These are phyloP conservation scores for Chymomyza amoena DNA, from an alignment of 2,888 invertebrate species.

Conservation along the genomic window DNA sequence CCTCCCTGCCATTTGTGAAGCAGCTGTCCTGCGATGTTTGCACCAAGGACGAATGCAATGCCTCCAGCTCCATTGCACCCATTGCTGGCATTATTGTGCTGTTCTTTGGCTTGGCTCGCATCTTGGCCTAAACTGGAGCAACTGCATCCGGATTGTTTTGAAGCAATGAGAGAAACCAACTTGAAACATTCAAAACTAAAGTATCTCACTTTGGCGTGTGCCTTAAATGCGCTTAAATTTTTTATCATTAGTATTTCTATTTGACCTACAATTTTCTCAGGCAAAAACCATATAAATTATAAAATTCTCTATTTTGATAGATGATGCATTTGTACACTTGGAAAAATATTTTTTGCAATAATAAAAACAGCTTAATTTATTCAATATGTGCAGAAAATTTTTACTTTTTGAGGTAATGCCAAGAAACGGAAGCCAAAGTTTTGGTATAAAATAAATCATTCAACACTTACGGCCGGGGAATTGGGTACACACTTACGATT, in stretches of 20 bases:
- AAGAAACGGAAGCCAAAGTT: too few relatives aligned
- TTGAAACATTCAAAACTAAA: neutral
- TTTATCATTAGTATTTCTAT: neutral
- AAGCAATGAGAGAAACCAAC: neutral
- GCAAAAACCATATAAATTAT: neutral
- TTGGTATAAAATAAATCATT: too few relatives aligned
- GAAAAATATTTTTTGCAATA: slow-evolving; percentile 4
- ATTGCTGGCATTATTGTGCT: slow-evolving; percentile 65
- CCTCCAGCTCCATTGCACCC: slow-evolving; percentile 62
- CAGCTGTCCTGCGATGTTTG: slow-evolving; percentile 75
- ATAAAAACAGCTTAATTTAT: slow-evolving; percentile 5
- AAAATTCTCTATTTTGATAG: neutral
- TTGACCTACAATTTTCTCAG: neutral
- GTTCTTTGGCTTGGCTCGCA: slow-evolving; percentile 70
- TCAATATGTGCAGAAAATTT: neutral
- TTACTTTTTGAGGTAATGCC: neutral
- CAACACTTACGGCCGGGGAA: too few relatives aligned
- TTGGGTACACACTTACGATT: too few relatives aligned
- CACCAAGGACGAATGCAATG: slow-evolving; percentile 70
- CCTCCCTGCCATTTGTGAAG: slow-evolving; percentile 63
- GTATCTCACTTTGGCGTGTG: slow-evolving; percentile 24
- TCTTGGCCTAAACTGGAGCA: slow-evolving; percentile 60
- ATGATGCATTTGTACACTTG: neutral
- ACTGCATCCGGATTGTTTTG: neutral
- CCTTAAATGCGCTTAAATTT: neutral